phyloP scores from a whole-genome alignment of 53 echinoderm and acorn worm species.

The Astropecten irregularis region DNA sequence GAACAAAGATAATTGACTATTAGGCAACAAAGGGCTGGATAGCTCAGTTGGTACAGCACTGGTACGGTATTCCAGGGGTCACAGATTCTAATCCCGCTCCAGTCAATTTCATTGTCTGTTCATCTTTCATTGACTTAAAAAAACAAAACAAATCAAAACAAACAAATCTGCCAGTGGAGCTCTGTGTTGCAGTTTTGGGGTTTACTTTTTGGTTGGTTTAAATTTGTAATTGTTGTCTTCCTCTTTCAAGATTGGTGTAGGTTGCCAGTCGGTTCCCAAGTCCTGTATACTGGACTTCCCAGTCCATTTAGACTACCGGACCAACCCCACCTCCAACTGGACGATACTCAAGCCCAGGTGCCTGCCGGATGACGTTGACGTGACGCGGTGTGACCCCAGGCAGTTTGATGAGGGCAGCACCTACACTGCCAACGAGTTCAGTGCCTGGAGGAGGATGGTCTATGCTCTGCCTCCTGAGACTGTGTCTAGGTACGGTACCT shows the following conservation, averaged over 20 bases:
- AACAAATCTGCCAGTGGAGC: no score
- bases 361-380: conserved; percentile 67
- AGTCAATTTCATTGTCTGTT: no score
- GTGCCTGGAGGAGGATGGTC: conserved; percentile 74
- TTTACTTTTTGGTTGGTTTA: no score
- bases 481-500: conserved; percentile 71
- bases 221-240: no score
- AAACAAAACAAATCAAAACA: no score
- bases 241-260: conserved; percentile 76
- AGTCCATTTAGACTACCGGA: conserved; percentile 78
- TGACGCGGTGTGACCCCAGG: conserved; percentile 61
- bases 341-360: conserved; percentile 67
- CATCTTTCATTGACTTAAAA: no score
- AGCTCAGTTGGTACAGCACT: no score
- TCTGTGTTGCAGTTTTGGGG: no score
- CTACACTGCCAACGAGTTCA: conserved; percentile 72
- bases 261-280: conserved; percentile 60
- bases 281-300: conserved; percentile 65
- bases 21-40: no score
- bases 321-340: conserved; percentile 72
- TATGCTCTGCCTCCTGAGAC: conserved; percentile 71
- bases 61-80: no score
- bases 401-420: conserved; percentile 70
- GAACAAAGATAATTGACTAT: no score
- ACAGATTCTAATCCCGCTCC: no score